Base-by-base conservation (phyloP, 2,888 invertebrate genomes). In the Spisula solida region DNA sequence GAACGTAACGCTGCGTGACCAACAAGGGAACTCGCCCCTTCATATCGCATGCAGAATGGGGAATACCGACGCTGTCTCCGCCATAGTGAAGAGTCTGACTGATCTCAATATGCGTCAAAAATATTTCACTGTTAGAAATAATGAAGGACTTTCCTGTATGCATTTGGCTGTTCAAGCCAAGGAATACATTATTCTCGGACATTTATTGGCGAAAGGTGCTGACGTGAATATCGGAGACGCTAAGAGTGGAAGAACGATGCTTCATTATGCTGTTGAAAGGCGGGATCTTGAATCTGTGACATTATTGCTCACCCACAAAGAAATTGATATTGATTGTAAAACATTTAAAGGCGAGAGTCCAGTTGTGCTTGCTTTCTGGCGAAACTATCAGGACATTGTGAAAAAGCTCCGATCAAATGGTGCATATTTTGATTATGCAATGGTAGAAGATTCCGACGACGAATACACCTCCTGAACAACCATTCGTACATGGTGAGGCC, bases 301-400 rank as follows among this genome's bases (percentile, higher is more conserved):
- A 48, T 75, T 89, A 29, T 75, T 94, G 34, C 85, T 94, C 12
- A 88, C 90, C 18, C 90, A 91, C 47, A 51, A 86, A 31, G 88
- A 89, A 14, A 87, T 93, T 82, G 90, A 92, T 29, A 81, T 94
- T 60, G 93, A 94, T 88, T 90, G 86, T 75, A 86, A 88, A 86
- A 91, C 91, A 25, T 94, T 91, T 80, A 93, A 92, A 75, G 93
- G 93, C 1, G 90, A 91, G 48, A 92, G 92, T 16, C 92, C 93
- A 0, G 56, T 93, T 29, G 87, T 92, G 47, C 48, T 93, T 6
- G 93, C 93, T 0, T 89, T 87, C 60, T 90, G 90, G 90, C 85
- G 92, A 81, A 92, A 92, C 56, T 90, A 89, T 60, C 87, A 90
- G 51, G 90, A 87, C 85, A 92, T 92, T 81, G 87, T 92, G 18